Base-by-base conservation (phyloP, 2,888 invertebrate species). In the Hemistola chrysoprasaria region DNA sequence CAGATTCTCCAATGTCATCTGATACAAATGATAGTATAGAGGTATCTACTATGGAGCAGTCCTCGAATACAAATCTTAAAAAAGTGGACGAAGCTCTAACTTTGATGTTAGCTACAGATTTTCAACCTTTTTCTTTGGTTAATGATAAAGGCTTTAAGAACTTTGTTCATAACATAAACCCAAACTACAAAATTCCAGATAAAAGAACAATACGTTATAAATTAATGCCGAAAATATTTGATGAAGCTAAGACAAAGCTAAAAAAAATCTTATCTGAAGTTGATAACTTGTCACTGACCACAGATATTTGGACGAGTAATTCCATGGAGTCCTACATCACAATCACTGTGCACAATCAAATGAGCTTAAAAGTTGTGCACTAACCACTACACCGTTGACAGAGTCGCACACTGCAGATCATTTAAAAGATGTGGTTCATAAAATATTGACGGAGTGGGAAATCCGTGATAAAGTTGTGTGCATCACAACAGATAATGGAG, bases 101-200 rank as follows among this genome's bases (percentile, higher is more conserved):
- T 11, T 37, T 50, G 11, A 50, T 45, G 50, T n/a, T 47, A 33
- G 47, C 50, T 2, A 45, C 35, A 25, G 49, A 42, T 38, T 50
- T 40, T 37, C 40, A 50, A 8, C 42, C 42, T 3, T 49, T 39
- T 31, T 49, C 45, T n/a, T 21, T 45, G 3, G 36, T 49, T n/a
- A 16, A 45, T n/a, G 49, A 45, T 31, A 40, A 39, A 24, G 46
- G 47, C 2, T 50, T 50, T 47, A 28, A 10, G 22, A 45, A 47
- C 4, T 41, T 44, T 24, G 40, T 47, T 23, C n/a, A 44, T 6
- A 6, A 7, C 6, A 25, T 50, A 39, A 44, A 41, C 29, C 44
- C 40, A 33, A 27, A 28, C 23, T 50, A 47, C n/a, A 16, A 25
- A 41, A 38, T 47, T 30, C 47, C 47, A 27, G 39, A 40, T 36